Percentiles rank a stretch among this genome's conserved stretches.
Conservation (phyloP, 2,888 invertebrate genomes). For the Alloscopus bannaensis region DNA sequence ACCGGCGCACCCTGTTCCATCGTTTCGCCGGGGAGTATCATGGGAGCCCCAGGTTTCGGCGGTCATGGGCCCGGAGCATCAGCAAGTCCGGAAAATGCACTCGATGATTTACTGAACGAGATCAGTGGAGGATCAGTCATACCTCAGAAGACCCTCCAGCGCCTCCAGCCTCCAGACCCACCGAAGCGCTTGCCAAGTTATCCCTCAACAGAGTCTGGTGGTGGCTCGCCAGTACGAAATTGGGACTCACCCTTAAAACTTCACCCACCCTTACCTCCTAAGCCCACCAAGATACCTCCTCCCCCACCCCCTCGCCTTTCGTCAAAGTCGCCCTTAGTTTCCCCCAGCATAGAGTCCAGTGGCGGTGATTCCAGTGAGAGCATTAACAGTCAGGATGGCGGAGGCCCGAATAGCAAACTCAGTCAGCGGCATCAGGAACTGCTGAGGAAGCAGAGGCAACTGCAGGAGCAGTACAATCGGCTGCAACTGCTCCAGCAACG, state of each 20-base stretch:
- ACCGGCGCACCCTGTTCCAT: slow-evolving; percentile 72
- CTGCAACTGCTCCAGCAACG: slow-evolving; percentile 87
- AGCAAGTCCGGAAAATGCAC: slow-evolving; percentile 90
- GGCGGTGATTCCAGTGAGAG: slow-evolving; percentile 71
- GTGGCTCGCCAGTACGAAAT: slow-evolving; percentile 71
- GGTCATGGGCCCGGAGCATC: slow-evolving; percentile 77
- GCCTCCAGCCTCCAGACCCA: slow-evolving; percentile 71
- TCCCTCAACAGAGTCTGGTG: slow-evolving; percentile 81
- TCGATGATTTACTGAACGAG: slow-evolving; percentile 80
- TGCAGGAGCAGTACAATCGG: slow-evolving; percentile 94
- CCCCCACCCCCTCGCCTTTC: slow-evolving; percentile 95
- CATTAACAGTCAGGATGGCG: slow-evolving; percentile 74
- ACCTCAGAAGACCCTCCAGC: slow-evolving; percentile 53
- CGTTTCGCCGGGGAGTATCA: slow-evolving; percentile 79
- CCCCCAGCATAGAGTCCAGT: slow-evolving; percentile 80
- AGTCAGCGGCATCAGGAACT: slow-evolving; percentile 93
- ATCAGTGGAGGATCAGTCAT: slow-evolving; percentile 75
- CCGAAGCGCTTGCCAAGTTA: slow-evolving; percentile 84
- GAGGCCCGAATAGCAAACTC: slow-evolving; percentile 75
- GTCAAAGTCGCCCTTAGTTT: slow-evolving; percentile 90
- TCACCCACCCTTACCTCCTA: slow-evolving; percentile 76
- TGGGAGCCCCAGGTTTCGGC: slow-evolving; percentile 80
- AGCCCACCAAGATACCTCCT: slow-evolving; percentile 89
- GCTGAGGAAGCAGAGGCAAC: slow-evolving; percentile 88
- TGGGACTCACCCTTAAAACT: slow-evolving; percentile 64